A percentile compares a stretch with the other conserved stretches of the same genome.
These are phyloP conservation scores for Thomomys bottae DNA, from an alignment of 2,113 vertebrate genomes.

Conservation along the genomic window DNA sequence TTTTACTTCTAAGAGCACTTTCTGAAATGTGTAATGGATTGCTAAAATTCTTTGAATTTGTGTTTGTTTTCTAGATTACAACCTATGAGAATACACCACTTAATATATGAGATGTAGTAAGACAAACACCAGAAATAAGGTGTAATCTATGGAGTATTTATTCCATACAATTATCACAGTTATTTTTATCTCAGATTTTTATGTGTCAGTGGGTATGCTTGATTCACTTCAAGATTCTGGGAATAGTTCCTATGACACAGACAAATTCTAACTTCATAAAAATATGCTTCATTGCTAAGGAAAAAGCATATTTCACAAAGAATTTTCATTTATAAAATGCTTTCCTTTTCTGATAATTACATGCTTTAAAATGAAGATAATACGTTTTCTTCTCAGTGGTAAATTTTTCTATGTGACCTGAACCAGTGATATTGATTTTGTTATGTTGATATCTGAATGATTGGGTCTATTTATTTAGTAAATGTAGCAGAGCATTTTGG, in stretches of 20 bases:
- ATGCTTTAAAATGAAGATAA: background rate
- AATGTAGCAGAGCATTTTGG: slow-evolving; percentile 3
- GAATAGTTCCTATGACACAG: background rate
- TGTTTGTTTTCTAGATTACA: background rate
- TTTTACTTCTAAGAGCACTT: background rate
- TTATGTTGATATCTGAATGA: slow-evolving; percentile 27
- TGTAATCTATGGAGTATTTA: background rate
- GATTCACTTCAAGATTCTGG: background rate
- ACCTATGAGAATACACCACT: background rate
- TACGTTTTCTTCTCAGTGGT: background rate
- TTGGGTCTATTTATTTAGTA: slow-evolving; percentile 17
- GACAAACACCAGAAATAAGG: background rate
- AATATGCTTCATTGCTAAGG: background rate
- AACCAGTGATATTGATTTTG: background rate
- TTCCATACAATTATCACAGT: background rate
- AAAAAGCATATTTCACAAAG: background rate
- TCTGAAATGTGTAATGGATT: background rate
- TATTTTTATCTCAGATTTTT: background rate
- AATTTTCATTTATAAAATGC: background rate
- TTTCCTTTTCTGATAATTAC: background rate
- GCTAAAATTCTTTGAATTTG: background rate
- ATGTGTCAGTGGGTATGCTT: background rate
- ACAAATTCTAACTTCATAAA: background rate
- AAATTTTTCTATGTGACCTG: background rate
- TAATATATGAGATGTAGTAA: background rate